A percentile compares a stretch with the other conserved stretches of the same genome.
Conservation (phyloP, 1,140 invertebrate genomes). For the Globodera rostochiensis region DNA sequence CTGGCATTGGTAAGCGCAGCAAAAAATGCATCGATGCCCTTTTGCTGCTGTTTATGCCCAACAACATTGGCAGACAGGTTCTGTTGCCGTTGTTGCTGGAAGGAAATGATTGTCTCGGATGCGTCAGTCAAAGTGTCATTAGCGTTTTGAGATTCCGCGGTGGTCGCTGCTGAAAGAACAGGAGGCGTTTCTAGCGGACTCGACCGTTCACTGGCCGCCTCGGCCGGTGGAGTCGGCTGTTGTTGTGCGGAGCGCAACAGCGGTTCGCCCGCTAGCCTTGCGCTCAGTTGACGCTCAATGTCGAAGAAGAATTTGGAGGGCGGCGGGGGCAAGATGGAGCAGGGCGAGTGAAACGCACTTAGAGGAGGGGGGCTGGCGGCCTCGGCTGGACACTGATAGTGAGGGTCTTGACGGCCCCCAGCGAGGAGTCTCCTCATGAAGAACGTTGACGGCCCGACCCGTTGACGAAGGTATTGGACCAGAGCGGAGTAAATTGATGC, state of each 20-base stretch:
- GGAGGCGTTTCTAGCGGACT: not conserved
- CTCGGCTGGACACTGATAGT: constrained; percentile 27
- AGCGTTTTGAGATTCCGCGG: not conserved
- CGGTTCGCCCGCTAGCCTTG: constrained; percentile 15
- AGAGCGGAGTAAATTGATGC: not conserved
- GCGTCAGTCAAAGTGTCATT: not conserved
- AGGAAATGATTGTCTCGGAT: not conserved
- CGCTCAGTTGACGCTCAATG: constrained; percentile 32
- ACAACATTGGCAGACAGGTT: not conserved
- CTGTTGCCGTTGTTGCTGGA: constrained; percentile 9
- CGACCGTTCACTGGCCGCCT: not conserved
- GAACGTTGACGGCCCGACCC: not conserved
- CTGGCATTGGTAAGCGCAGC: constrained; percentile 18
- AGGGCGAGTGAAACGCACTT: constrained; percentile 18
- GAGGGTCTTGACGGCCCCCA: constrained; percentile 29
- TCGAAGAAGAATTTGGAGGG: constrained; percentile 14
- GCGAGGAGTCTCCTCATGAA: constrained; percentile 31
- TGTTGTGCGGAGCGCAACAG: not conserved
- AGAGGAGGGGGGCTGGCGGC: constrained; percentile 30
- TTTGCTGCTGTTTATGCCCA: not conserved
- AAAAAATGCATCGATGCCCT: constrained; percentile 26
- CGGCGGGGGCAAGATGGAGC: constrained; percentile 16
- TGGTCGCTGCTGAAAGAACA: not conserved
- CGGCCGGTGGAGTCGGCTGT: constrained; percentile 10
- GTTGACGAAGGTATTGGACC: not conserved